Percentiles rank a stretch among this genome's conserved stretches.
Evolutionary conservation across 2,113 vertebrate species (phyloP).

Genomic region (Brienomyrus brachyistius): DNA sequence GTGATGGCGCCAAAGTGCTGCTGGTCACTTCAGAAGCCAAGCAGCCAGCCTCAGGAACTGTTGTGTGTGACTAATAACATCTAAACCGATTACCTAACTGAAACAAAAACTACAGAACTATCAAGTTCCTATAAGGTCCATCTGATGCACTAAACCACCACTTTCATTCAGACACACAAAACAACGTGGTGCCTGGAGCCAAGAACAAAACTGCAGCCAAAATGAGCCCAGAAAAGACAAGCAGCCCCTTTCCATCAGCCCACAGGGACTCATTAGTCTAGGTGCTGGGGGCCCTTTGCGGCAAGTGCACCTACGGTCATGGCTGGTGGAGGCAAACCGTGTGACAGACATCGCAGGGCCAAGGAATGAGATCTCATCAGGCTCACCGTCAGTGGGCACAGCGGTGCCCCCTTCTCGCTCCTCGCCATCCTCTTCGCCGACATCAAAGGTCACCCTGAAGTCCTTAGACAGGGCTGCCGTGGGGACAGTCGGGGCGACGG

Average conservation of each 20-base stretch:
- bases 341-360: not conserved
- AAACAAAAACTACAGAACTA: not conserved
- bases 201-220: not conserved
- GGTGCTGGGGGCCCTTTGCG: too few species aligned
- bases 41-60: not conserved
- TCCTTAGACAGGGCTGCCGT: constrained; percentile 60
- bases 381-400: not conserved
- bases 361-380: not conserved
- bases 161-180: not conserved
- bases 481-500: constrained; percentile 29
- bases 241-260: not conserved
- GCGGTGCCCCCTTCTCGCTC: constrained; percentile 55
- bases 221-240: not conserved
- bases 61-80: not conserved
- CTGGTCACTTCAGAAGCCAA: not conserved
- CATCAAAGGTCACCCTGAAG: constrained; percentile 75
- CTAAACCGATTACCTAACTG: not conserved
- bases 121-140: not conserved
- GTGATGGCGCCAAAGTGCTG: not conserved
- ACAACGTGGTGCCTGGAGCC: not conserved
- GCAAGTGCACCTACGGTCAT: not conserved
- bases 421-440: constrained; percentile 75
- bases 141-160: not conserved
- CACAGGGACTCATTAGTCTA: not conserved
- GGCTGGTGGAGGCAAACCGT: not conserved